Evolutionary conservation across 2,797 vertebrate species (phyloP), one percentile per base, ranked within the genome.

Genomic region (Labeo calbasu): DNA sequence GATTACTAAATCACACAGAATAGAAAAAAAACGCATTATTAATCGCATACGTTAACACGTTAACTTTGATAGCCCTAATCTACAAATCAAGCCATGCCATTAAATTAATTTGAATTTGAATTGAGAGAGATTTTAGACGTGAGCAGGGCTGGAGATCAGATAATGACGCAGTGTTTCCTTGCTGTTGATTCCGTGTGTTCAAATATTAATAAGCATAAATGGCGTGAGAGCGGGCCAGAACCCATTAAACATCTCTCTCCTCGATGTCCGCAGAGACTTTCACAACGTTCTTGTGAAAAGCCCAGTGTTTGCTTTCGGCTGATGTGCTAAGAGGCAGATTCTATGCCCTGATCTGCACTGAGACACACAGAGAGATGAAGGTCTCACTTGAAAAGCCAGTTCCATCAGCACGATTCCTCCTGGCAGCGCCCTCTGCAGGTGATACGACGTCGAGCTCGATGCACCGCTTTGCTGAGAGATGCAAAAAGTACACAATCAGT

Each of bases 341-440:
- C n/a, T n/a, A 4, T 19, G 25, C 48, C 36, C 79, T 81, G 79
- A 81, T 61, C 61, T 53, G 48, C 65, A 32, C 78, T 55, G 46
- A 82, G 28, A 21, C 32, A 66, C 40, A 4, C 57, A 79, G 19
- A 48, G 59, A 65, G 15, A 79, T 68, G 50, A 75, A 69, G 40
- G 21, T 79, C 87, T 89, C 83, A 99, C 98, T 96, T 99, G 97
- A 91, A 99, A 99, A 78, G 97, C 95, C 91, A 99, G 92, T 82
- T 99, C 98, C 96, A 99, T 99, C 73, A 99, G 90, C 85, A 99
- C 97, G 32, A 99, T 97, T 11, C 98, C 98, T 14, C 98, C 98
- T 0, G 98, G 98, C 82, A 99, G 94, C n/a, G 98, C 98, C 92
- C 98, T 96, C 93, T 99, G 98, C 43, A 99, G 95, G 92, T 99